Evolutionary conservation across 2,797 vertebrate species (phyloP), one percentile per base, ranked within the genome.

Genomic region (Nyctalus aviator): DNA sequence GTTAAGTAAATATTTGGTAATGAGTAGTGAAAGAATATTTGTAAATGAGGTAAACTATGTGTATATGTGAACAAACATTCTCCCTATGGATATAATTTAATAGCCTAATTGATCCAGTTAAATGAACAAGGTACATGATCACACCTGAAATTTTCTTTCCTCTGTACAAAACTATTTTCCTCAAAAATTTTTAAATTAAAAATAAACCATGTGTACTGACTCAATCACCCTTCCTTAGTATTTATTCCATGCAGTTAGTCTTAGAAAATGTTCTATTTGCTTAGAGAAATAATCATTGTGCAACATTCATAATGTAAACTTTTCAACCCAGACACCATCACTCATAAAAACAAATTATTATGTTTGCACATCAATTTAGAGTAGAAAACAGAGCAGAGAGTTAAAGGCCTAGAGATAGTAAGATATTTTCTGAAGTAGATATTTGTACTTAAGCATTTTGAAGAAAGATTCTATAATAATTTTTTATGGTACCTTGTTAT

Each of bases 311-410:
- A 88, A 76, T 71, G 32, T 57, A 79, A 57, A 23, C 30, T 53
- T 59, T 86, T 87, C 73, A 94, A 76, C 27, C 8, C 20, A 71
- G 44, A 41, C 27, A 62, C 27, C 18, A 53, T 57, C 23, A 27
- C 53, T 90, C 25, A 71, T n/a, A 91, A 84, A 84, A 85, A 66
- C 69, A 73, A 92, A 94, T 46, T 66, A 5, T 90, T 89, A 79
- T 2, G 18, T 84, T 86, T 71, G 11, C 1, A 41, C 2, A 64
- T 27, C 21, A 90, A 77, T 78, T 87, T 91, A 86, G 23, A 91
- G 1, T 82, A 6, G 59, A 88, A 72, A 91, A 78, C 11, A 87
- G 27, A 84, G 82, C 11, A 89, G 27, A 83, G 1, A 25, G 8
- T 9, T 46, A 11, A 46, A 77, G 81, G 9, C 17, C 48, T 93